These are phyloP conservation scores for Dolichomitus sp. DNA, from an alignment of 2,888 invertebrate genomes.

Conservation along the genomic window DNA sequence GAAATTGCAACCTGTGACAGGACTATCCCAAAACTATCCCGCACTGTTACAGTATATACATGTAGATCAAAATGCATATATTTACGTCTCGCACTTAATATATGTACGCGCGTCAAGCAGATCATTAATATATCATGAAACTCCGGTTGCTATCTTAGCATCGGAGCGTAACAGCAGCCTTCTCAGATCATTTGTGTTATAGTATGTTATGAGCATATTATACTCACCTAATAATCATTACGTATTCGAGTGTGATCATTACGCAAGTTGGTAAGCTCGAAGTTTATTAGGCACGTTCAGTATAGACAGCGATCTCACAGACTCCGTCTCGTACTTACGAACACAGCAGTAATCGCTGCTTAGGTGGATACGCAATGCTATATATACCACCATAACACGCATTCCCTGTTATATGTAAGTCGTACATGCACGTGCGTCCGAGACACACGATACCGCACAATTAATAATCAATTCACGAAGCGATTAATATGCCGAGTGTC, in stretches of 20 bases:
- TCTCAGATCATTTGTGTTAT: conserved; percentile 52
- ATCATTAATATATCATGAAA: conserved; percentile 49
- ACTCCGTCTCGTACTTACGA: neutral
- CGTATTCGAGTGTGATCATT: conserved; percentile 43
- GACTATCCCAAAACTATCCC: no score
- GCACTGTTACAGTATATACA: no score
- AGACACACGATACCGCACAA: conserved; percentile 67
- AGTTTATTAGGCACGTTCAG: conserved; percentile 55
- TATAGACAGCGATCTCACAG: conserved; percentile 23
- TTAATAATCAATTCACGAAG: conserved; percentile 72
- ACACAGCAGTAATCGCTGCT: neutral
- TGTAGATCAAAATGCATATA: neutral
- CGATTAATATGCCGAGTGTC: conserved; percentile 68
- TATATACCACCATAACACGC: conserved; percentile 21
- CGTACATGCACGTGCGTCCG: conserved; percentile 43
- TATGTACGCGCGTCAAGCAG: conserved; percentile 14
- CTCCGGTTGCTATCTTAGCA: conserved; percentile 29
- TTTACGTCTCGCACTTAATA: neutral
- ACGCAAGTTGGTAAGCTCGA: conserved; percentile 38
- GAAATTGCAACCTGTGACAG: no score
- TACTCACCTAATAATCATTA: conserved; percentile 38
- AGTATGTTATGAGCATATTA: conserved; percentile 11
- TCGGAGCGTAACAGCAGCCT: conserved; percentile 33
- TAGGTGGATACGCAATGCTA: conserved; percentile 2
- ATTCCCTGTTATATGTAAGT: conserved; percentile 8